phyloP scores from a whole-genome alignment of 2,888 invertebrate species.

The Leptodirus hochenwartii region DNA sequence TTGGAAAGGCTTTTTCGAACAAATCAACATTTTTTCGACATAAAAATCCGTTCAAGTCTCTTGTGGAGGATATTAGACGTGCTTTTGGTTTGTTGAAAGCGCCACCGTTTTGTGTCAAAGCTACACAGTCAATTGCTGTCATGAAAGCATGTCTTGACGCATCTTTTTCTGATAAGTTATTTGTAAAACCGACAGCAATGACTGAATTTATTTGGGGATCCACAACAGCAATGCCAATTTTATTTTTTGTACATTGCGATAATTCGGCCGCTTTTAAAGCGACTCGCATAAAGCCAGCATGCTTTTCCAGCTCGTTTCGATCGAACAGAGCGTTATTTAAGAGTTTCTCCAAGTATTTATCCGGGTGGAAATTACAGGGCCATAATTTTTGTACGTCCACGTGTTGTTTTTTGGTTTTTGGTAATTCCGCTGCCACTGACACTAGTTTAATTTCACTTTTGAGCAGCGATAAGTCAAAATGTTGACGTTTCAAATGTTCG shows the following conservation, averaged over 20 bases:
- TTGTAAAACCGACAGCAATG: slow-evolving; percentile 48
- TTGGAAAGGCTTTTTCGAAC: slow-evolving; percentile 23
- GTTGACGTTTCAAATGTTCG: slow-evolving; percentile 25
- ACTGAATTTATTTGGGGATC: slow-evolving; percentile 48
- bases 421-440: slow-evolving; percentile 39
- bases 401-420: slow-evolving; percentile 49
- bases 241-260: slow-evolving; percentile 9
- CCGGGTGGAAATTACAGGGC: slow-evolving; percentile 75
- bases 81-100: slow-evolving; percentile 31
- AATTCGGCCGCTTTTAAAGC: slow-evolving; percentile 33
- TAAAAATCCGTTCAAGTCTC: slow-evolving; percentile 21
- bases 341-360: slow-evolving; percentile 51
- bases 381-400: slow-evolving; percentile 40
- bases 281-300: slow-evolving; percentile 38
- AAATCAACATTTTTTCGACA: slow-evolving; percentile 24
- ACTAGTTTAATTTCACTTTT: slow-evolving; percentile 32
- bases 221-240: slow-evolving; percentile 42
- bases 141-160: slow-evolving; percentile 71
- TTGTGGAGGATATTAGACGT: slow-evolving; percentile 4
- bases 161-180: slow-evolving; percentile 38
- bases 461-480: slow-evolving; percentile 32
- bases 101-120: slow-evolving; percentile 65
- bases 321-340: slow-evolving; percentile 42
- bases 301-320: slow-evolving; percentile 30
- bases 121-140: slow-evolving; percentile 72